phyloP scores from a whole-genome alignment of 2,888 invertebrate species.

The Drosophila anomalata region DNA sequence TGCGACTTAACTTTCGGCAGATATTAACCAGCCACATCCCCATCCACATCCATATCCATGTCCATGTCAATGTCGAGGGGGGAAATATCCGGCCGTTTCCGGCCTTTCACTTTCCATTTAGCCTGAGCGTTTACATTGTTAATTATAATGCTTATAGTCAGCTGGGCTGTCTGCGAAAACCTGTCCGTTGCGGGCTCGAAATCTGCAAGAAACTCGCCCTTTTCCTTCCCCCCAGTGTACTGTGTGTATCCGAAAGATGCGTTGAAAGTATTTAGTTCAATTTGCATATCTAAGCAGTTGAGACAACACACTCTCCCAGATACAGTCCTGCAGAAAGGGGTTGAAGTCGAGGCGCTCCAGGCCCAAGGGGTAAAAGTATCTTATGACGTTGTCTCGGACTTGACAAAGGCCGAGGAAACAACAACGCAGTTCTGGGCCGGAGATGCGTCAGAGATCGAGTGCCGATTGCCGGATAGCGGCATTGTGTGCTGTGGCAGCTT shows the following conservation, averaged over 20 bases:
- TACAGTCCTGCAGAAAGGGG: background rate
- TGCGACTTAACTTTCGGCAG: slow-evolving; percentile 28
- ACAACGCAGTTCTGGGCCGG: slow-evolving; percentile 48
- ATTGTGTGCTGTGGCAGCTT: slow-evolving; percentile 70
- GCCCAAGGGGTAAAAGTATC: slow-evolving; percentile 71
- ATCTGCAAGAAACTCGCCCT: slow-evolving; percentile 26
- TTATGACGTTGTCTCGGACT: slow-evolving; percentile 68
- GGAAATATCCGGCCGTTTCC: slow-evolving; percentile 51
- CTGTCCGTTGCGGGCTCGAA: slow-evolving; percentile 18
- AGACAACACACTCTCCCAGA: slow-evolving; percentile 57
- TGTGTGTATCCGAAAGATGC: slow-evolving; percentile 64
- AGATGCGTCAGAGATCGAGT: slow-evolving; percentile 45
- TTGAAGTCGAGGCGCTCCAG: slow-evolving; percentile 18
- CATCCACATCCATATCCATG: slow-evolving; percentile 20
- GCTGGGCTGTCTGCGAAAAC: slow-evolving; percentile 22
- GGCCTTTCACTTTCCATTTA: slow-evolving; percentile 62
- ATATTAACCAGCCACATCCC: slow-evolving; percentile 25
- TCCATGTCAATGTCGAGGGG: slow-evolving; percentile 27
- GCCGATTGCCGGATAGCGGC: slow-evolving; percentile 66
- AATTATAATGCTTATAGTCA: slow-evolving; percentile 43
- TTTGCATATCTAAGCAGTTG: slow-evolving; percentile 79
- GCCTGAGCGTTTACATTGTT: slow-evolving; percentile 42
- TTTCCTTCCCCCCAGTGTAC: slow-evolving; percentile 5
- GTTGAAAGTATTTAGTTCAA: slow-evolving; percentile 76
- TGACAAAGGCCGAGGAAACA: slow-evolving; percentile 41